Evolutionary conservation across 2,888 invertebrate species (phyloP).

Genomic region (Drosophila stalkeri): DNA sequence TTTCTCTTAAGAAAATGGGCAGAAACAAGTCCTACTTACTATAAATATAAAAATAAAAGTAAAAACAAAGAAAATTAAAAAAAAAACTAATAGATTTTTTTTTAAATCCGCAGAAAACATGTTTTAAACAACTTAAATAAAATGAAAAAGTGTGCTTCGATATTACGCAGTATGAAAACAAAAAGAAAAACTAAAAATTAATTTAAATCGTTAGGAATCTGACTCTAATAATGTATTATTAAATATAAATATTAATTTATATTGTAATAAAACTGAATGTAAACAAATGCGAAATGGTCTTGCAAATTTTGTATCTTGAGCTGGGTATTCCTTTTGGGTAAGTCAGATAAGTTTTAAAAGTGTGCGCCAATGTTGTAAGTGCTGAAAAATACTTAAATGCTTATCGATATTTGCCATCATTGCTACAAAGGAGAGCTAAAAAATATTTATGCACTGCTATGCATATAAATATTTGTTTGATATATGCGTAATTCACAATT

Average conservation of each 20-base stretch:
- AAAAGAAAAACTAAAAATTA: constrained; percentile 19
- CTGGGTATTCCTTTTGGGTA: background rate
- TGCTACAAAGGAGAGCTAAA: no score
- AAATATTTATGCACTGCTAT: no score
- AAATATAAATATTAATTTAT: constrained; percentile 79
- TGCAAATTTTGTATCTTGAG: rapidly evolving
- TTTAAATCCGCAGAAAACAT: constrained; percentile 26
- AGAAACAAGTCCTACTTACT: constrained; percentile 46
- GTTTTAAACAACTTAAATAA: constrained; percentile 47
- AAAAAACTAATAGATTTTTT: constrained; percentile 35
- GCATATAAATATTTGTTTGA: no score
- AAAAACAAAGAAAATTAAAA: background rate
- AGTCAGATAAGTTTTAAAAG: background rate
- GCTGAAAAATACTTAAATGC: background rate
- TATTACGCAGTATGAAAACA: constrained; percentile 65
- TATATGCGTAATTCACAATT: no score
- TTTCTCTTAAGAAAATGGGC: constrained; percentile 49
- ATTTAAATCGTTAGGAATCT: constrained; percentile 62
- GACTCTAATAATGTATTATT: constrained; percentile 77
- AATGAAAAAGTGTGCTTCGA: constrained; percentile 69
- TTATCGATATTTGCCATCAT: constrained; percentile 4
- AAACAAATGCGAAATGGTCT: constrained; percentile 35
- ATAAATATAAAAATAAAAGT: constrained; percentile 22
- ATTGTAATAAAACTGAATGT: constrained; percentile 76
- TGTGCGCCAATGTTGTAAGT: background rate